phyloP scores from a whole-genome alignment of 2,113 vertebrate species.

The Pseudonaja textilis region DNA sequence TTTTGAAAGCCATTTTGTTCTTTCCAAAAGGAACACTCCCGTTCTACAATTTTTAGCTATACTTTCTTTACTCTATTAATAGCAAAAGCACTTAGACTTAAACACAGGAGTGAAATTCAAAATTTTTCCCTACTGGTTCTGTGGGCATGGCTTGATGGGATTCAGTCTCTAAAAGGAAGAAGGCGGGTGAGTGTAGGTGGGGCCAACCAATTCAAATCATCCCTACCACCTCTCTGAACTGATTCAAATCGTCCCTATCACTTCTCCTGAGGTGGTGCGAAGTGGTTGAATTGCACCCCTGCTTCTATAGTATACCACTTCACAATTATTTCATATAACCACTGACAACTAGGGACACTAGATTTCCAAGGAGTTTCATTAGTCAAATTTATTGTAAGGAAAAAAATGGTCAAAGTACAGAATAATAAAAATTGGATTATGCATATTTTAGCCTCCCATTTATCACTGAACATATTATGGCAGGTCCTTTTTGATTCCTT shows the following conservation, averaged over 20 bases:
- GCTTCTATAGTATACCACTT: too few relatives aligned
- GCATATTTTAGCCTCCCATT: background rate
- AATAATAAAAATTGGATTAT: background rate
- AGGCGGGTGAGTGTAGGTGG: too few relatives aligned
- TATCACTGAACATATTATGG: background rate
- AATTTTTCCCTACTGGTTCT: too few relatives aligned
- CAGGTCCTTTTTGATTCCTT: background rate
- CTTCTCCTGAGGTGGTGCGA: too few relatives aligned
- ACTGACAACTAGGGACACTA: background rate
- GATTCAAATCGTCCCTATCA: too few relatives aligned
- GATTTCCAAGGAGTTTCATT: background rate
- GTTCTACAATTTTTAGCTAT: background rate
- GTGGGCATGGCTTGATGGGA: too few relatives aligned
- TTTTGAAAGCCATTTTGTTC: background rate
- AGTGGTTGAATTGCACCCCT: too few relatives aligned
- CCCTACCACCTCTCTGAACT: too few relatives aligned
- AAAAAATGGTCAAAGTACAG: background rate
- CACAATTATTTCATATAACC: background rate
- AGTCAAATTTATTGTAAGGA: background rate
- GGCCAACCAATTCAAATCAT: too few relatives aligned
- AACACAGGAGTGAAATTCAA: too few relatives aligned
- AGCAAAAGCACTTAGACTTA: background rate
- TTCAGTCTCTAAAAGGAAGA: too few relatives aligned
- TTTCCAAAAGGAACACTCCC: background rate
- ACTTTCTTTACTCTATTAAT: background rate